phyloP scores from a whole-genome alignment of 2,888 invertebrate genomes.

The Empis livida region DNA sequence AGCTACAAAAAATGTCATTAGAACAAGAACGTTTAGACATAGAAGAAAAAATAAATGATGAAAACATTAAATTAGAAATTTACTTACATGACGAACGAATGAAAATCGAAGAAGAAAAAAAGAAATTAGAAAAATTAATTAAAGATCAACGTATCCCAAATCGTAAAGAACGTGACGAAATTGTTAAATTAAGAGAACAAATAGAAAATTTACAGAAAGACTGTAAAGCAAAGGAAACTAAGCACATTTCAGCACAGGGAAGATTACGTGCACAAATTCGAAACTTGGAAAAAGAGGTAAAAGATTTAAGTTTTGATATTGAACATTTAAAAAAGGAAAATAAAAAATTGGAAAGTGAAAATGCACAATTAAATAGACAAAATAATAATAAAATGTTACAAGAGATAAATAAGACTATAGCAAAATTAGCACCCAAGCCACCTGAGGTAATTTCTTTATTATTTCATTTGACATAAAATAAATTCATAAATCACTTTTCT shows the following conservation, averaged over 20 bases:
- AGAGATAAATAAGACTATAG: slow-evolving; percentile 55
- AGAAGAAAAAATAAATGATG: slow-evolving; percentile 49
- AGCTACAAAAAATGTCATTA: slow-evolving; percentile 46
- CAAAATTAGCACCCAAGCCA: slow-evolving; percentile 32
- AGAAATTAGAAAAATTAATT: slow-evolving; percentile 50
- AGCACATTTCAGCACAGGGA: slow-evolving; percentile 57
- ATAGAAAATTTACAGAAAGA: slow-evolving; percentile 52
- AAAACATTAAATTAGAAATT: slow-evolving; percentile 49
- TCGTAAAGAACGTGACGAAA: slow-evolving; percentile 58
- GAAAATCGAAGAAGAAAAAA: slow-evolving; percentile 51
- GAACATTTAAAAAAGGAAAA: slow-evolving; percentile 56
- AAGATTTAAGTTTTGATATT: slow-evolving; percentile 47
- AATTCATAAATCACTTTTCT: too few relatives aligned
- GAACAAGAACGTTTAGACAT: slow-evolving; percentile 46
- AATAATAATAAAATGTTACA: slow-evolving; percentile 62
- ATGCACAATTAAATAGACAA: slow-evolving; percentile 42
- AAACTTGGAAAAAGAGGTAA: slow-evolving; percentile 56
- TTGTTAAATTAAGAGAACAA: slow-evolving; percentile 49
- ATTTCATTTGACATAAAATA: background rate
- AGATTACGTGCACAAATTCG: slow-evolving; percentile 62
- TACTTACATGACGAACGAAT: slow-evolving; percentile 56
- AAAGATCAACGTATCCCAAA: slow-evolving; percentile 54
- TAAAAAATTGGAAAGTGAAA: slow-evolving; percentile 45
- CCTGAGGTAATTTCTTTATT: slow-evolving; percentile 19
- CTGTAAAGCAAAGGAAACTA: slow-evolving; percentile 56